Conservation (phyloP, 2,888 invertebrate species). For the Eristalis pertinax region DNA sequence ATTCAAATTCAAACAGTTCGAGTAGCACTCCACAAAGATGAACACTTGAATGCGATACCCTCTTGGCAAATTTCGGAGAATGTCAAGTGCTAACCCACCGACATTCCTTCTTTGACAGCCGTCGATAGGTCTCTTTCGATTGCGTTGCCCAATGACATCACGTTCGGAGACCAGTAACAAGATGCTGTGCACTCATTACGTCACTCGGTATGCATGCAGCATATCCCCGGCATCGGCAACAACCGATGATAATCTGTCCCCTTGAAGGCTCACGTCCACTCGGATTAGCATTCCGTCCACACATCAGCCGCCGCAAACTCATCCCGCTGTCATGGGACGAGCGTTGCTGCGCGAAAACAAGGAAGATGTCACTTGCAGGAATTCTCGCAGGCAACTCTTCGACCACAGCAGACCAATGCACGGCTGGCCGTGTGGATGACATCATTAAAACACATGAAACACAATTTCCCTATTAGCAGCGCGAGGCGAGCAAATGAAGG, state of each 20-base stretch:
- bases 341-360: slow-evolving; percentile 18
- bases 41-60: background rate
- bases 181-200: background rate
- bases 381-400: slow-evolving; percentile 40
- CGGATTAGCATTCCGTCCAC: slow-evolving; percentile 48
- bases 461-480: slow-evolving; percentile 36
- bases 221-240: no score
- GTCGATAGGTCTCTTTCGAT: background rate
- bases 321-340: background rate
- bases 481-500: background rate
- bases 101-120: background rate
- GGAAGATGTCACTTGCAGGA: slow-evolving; percentile 47
- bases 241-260: background rate
- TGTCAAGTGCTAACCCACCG: background rate
- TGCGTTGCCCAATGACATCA: background rate
- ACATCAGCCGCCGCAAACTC: slow-evolving; percentile 22
- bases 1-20: background rate
- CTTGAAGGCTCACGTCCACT: slow-evolving; percentile 12
- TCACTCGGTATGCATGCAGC: background rate
- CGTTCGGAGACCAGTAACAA: background rate
- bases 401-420: background rate
- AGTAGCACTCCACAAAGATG: background rate
- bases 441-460: slow-evolving; percentile 18
- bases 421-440: background rate
- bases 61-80: background rate